Evolutionary conservation across 2,888 invertebrate genomes (phyloP).

Genomic region (Apantesis nais): DNA sequence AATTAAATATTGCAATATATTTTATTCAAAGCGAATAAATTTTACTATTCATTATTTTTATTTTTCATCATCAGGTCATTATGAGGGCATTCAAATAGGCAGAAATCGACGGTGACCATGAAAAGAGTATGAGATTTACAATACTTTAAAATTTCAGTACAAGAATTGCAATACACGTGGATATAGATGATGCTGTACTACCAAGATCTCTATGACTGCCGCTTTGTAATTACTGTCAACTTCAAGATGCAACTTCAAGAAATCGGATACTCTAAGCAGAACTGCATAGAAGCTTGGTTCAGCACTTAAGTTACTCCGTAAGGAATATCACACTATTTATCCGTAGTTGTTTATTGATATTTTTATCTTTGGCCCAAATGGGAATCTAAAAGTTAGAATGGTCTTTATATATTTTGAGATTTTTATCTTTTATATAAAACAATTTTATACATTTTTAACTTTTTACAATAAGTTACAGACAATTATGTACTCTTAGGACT

Average conservation of each 20-base stretch:
- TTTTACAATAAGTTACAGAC: too few species aligned
- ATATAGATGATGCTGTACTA: not conserved
- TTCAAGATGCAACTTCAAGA: too few species aligned
- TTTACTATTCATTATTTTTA: not conserved
- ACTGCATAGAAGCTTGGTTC: slow-evolving; percentile 41
- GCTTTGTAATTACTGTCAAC: not conserved
- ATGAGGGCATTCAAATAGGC: too few species aligned
- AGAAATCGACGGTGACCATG: too few species aligned
- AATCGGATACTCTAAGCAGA: slow-evolving; percentile 50
- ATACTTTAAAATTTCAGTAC: not conserved
- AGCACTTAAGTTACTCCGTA: slow-evolving; percentile 60
- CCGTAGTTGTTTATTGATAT: slow-evolving; percentile 66
- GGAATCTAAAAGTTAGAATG: slow-evolving; percentile 31
- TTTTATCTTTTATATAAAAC: slow-evolving; percentile 3
- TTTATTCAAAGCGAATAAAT: not conserved
- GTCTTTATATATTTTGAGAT: slow-evolving; percentile 35
- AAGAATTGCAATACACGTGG: not conserved
- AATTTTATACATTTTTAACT: too few species aligned
- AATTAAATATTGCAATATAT: not conserved
- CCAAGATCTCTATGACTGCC: not conserved
- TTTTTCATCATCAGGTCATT: not conserved
- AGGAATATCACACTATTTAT: slow-evolving; percentile 65
- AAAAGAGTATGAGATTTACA: not conserved
- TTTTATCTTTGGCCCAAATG: slow-evolving; percentile 48
- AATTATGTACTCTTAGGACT: not conserved